Evolutionary conservation across 2,888 invertebrate genomes (phyloP), one percentile per base, ranked within the genome.

Genomic region (Drosophila tripunctata): DNA sequence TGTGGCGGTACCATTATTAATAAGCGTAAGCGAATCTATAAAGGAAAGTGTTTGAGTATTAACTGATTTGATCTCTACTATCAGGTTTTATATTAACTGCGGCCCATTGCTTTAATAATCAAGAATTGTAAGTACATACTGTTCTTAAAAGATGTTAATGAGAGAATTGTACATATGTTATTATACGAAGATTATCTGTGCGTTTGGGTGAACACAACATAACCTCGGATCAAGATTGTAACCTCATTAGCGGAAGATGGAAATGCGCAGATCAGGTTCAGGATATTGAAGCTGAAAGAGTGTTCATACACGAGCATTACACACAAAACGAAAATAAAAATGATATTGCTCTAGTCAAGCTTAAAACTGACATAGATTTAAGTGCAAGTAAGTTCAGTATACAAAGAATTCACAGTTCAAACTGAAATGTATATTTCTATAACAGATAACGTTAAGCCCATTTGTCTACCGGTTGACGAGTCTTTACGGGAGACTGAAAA

Each of bases 1-100:
- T 71, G 71, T 31, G 55, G 43, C 2, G 70, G 70, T 6, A 56
- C 56, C 0, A n/a, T 71, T 4, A 68, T 71, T 12, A 56, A 51
- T 12, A 19, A 38, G 2, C 62, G 71, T 69, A 48, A 57, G 66
- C 50, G 15, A 21, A n/a, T 1, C n/a, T 7, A 1, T 15, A 7
- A 17, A 8, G 10, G 0, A 15, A 5, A 24, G 1, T 0, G 1
- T 8, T 12, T 8, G 14, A n/a, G 5, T 10, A 0, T 0, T n/a
- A 3, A 33, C 5, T 3, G 3, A 0, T 14, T 43, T 1, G 1
- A 2, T n/a, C 6, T 44, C 2, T 44, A 7, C 10, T 14, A 0
- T 10, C 1, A 72, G 67, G 60, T 1, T 67, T 40, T 24, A 30
- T 72, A 3, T 27, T 72, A 14, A 67, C 70, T 3, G 72, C 72